Evolutionary conservation across 2,113 vertebrate genomes (phyloP), one percentile per base, ranked within the genome.

Genomic region (Collichthys lucidus): DNA sequence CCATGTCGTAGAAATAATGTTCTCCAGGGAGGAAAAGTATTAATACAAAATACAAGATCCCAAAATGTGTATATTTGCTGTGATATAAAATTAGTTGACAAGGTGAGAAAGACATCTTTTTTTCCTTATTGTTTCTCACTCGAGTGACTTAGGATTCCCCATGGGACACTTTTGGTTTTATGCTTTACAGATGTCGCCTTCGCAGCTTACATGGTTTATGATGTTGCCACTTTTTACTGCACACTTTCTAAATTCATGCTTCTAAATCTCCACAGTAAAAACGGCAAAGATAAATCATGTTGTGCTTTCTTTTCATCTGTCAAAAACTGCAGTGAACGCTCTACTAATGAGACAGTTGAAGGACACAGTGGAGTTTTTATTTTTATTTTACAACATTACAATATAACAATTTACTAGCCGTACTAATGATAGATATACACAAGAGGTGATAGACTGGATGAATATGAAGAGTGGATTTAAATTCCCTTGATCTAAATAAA

Each of bases 151-250:
- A 4, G 24, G 44, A 22, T 46, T 59, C 56, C 76, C 79, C 3
- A 11, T 19, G 56, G 82, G 56, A n/a, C 57, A 31, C 57, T 75
- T 69, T 64, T 15, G 22, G 22, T 49, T 70, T 67, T 20, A 50
- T 31, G 47, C 42, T 50, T 62, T 57, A 31, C 69, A 78, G 56
- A 68, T 64, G 74, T 74, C 26, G 42, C 68, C 60, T 72, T 67
- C 4, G 15, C 31, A n/a, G 22, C 55, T 52, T 66, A 52, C 72
- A 80, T 66, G 82, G 69, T 57, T 74, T 24, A 50, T 74, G 56
- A 68, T 50, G 22, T 10, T 56, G n/a, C 15, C 31, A 17, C 16
- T 8, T 66, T 77, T 53, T 9, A 35, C 11, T n/a, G 15, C 35
- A 8, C 35, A 8, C 59, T 64, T 24, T 60, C 60, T 67, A 47